Conservation (phyloP, 1,140 invertebrate genomes). For the Listronotus oregonensis region DNA sequence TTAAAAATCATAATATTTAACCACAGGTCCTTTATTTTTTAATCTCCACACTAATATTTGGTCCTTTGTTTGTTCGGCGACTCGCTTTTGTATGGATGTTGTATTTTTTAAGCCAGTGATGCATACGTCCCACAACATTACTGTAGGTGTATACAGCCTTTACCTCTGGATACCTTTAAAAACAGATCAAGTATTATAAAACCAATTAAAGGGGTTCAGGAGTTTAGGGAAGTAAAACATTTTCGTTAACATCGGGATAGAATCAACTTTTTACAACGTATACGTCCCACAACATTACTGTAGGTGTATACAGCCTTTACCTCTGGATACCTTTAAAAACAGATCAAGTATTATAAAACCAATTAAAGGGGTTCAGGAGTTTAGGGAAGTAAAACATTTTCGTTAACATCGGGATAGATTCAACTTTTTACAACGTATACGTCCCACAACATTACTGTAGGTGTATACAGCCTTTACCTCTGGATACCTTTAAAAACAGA, state of each 20-base stretch:
- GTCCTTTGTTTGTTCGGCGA: not conserved
- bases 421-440: no score
- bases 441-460: slow-evolving; percentile 4
- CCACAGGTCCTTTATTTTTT: no score
- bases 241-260: no score
- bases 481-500: slow-evolving; percentile 1
- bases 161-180: slow-evolving; percentile 6
- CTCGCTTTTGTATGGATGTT: not conserved
- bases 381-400: no score
- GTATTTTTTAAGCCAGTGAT: slow-evolving; percentile 12
- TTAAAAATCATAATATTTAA: no score
- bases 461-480: not conserved
- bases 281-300: slow-evolving; percentile 6
- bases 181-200: not conserved
- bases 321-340: slow-evolving; percentile 3
- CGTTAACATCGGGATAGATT: no score
- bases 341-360: not conserved
- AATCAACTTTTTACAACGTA: no score
- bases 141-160: not conserved
- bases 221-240: no score
- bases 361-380: no score
- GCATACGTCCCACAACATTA: slow-evolving; percentile 11
- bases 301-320: not conserved
- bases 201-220: no score
- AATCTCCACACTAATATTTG: no score